These are phyloP conservation scores for Puma concolor DNA, from an alignment of 2,113 vertebrate species.

Conservation along the genomic window DNA sequence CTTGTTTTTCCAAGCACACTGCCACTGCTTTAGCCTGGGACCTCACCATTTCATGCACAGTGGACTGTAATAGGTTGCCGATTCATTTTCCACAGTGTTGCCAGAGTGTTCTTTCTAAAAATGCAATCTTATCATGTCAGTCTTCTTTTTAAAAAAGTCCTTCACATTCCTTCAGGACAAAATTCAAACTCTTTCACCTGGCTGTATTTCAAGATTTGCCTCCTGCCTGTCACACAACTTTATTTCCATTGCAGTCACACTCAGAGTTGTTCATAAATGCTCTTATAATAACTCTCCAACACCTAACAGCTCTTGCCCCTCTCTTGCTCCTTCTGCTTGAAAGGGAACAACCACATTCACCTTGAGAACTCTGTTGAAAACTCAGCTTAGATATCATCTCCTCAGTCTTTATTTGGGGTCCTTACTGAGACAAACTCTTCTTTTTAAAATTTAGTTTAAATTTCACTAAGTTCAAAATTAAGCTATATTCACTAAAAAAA, in stretches of 20 bases:
- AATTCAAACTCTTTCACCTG: constrained; percentile 39
- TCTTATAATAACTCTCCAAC: neutral
- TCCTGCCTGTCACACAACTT: constrained; percentile 30
- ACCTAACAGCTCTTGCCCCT: neutral
- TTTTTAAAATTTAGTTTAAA: neutral
- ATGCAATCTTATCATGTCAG: neutral
- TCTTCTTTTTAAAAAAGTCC: neutral
- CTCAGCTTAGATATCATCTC: neutral
- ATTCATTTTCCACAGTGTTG: neutral
- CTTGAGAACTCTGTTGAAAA: neutral
- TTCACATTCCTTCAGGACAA: constrained; percentile 3
- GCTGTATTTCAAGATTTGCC: constrained; percentile 47
- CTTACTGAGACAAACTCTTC: neutral
- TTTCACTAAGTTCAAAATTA: constrained; percentile 41
- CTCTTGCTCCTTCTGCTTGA: neutral
- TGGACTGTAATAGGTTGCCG: neutral
- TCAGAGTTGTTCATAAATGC: neutral
- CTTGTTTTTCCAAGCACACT: neutral
- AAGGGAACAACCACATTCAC: neutral
- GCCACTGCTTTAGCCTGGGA: neutral
- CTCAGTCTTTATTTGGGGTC: neutral
- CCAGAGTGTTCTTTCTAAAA: constrained; percentile 37
- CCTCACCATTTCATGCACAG: neutral
- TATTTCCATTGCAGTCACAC: neutral
- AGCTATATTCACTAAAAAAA: neutral